Base-by-base conservation (phyloP, 2,113 vertebrate genomes). In the Galeopterus variegatus region DNA sequence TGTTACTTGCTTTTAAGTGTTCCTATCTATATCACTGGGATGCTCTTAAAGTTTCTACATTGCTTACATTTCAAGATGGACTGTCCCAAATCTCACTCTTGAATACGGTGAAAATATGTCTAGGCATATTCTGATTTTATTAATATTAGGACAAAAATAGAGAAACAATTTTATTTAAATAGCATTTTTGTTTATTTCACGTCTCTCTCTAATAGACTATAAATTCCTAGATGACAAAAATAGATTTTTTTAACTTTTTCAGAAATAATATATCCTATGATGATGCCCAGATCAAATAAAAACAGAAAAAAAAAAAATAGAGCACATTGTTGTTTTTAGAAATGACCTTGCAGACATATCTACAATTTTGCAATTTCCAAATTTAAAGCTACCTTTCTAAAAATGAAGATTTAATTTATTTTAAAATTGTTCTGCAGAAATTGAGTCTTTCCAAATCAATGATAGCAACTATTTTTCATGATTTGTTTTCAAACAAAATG, bases 81-180 rank as follows among this genome's bases (percentile, higher is more conserved):
- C 18, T 14, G 90, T 80, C 10, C 54, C 18, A 82, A 88, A 69
- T 60, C 21, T 65, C 41, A 58, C 23, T 76, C 24, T 96, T 41
- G 65, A 95, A 85, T 48, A 11, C 69, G 41, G 7, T 76, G 4
- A 97, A 94, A 93, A 52, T 80, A n/a, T 56, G 8, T 60, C 11
- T 11, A 77, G 23, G 1, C 11, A 6, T 28, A 86, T 87, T 79
- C 21, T 21, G 41, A 93, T 50, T 93, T 26, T 90, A 50, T 41
- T 41, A 41, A 41, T 41, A 41, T 41, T 62, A 54, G 54, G 24
- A 41, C 4, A 73, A 86, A 94, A 83, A 62, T 48, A 89, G 41
- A 88, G 24, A 96, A 67, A 77, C 17, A 85, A 50, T 50, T 56
- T 67, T 79, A 82, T 79, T 88, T 77, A 92, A 81, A 70, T 50